Percentiles rank a stretch among this genome's conserved stretches.
These are phyloP conservation scores for Syngnathoides biaculeatus DNA, from an alignment of 2,113 vertebrate species.

Conservation along the genomic window DNA sequence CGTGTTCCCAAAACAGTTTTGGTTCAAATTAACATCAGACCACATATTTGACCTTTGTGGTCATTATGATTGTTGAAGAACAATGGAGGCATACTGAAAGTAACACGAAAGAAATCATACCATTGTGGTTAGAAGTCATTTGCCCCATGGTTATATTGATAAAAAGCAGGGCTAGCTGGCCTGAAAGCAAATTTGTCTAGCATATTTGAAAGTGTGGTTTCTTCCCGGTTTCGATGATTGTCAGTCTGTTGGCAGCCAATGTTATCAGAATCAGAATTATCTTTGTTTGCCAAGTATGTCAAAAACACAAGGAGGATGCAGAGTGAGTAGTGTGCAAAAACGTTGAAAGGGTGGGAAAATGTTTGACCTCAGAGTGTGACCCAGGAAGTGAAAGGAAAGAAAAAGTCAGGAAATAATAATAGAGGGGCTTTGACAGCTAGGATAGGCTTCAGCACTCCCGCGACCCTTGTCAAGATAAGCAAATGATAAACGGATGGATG, in stretches of 20 bases:
- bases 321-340: background rate
- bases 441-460: too few relatives aligned
- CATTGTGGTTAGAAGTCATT: slow-evolving; percentile 52
- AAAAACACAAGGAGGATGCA: too few relatives aligned
- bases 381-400: background rate
- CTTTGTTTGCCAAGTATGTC: too few relatives aligned
- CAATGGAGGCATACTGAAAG: slow-evolving; percentile 41
- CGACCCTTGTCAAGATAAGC: too few relatives aligned
- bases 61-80: slow-evolving; percentile 48
- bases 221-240: background rate
- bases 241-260: background rate
- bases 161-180: background rate
- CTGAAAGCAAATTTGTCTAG: background rate
- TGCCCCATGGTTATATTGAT: slow-evolving; percentile 21
- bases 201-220: background rate
- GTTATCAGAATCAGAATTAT: background rate
- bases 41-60: slow-evolving; percentile 51
- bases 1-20: slow-evolving; percentile 37
- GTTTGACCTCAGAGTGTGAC: background rate
- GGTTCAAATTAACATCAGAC: slow-evolving; percentile 36
- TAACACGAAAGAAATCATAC: slow-evolving; percentile 45
- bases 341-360: background rate
- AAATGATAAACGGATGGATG: too few relatives aligned
- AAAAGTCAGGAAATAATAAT: background rate
- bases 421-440: too few relatives aligned